Base-by-base conservation (phyloP, 1,140 invertebrate genomes). In the Drosophila sechellia region DNA sequence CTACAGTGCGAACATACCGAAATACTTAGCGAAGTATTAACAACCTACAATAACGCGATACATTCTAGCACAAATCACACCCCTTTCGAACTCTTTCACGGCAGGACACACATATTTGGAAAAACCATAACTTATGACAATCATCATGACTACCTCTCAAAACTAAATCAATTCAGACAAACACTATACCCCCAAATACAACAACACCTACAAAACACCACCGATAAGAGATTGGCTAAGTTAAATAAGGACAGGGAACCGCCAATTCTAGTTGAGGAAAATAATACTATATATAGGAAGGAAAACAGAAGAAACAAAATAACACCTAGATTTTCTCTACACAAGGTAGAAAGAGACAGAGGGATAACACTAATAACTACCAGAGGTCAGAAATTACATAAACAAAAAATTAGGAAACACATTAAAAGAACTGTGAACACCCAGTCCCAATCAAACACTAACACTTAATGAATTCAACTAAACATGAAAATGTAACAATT, bases 241-340 rank as follows among this genome's bases (percentile, higher is more conserved):
- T 6, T 56, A 27, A 43, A 43, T 10, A 5, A 56, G 31, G 15
- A 56, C 4, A 43, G 54, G 5, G 39, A 43, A 43, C 39, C 39
- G 22, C 17, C 17, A 17, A 17, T 17, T 17, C 17, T 17, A 17
- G 17, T 17, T 17, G 17, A 17, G 17, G 17, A 55, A 55, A n/a
- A 56, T 6, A 25, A 56, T 56, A 25, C 8, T 12, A 17, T 43
- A 2, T 56, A 42, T 10, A 43, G 39, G 8, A 42, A 56, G 17
- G 54, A 56, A 3, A 56, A 56, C 20, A 56, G 54, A 8, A 55
- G 52, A 17, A 56, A 56, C 39, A 56, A 43, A 11, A 8, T 55
- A 15, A 42, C 53, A 17, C 53, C 53, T 42, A 42, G 53, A 17
- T 55, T 55, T 42, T 42, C 53, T 2, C 0, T 55, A 27, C 53